Evolutionary conservation across 2,113 vertebrate genomes (phyloP).

Genomic region (Lepidothrix coronata): DNA sequence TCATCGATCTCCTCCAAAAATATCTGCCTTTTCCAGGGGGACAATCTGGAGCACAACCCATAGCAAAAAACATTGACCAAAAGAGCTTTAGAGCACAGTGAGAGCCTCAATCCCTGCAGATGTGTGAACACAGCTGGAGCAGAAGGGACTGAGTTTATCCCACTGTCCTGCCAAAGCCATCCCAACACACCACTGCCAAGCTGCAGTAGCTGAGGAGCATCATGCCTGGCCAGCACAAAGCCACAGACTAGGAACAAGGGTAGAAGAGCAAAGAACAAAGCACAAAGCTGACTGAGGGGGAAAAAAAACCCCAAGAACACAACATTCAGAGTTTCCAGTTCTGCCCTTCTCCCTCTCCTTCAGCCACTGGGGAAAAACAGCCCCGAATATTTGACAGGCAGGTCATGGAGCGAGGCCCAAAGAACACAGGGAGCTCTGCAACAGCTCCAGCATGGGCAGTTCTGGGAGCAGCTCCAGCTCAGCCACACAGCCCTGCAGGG

Average conservation of each 20-base stretch:
- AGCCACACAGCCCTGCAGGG: accelerated
- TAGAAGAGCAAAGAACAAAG: neutral
- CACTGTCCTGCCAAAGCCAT: neutral
- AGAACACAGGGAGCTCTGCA: neutral
- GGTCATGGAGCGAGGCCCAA: neutral
- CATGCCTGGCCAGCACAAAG: neutral
- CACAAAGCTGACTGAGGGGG: neutral
- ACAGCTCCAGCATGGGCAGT: accelerated
- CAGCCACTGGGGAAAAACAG: neutral
- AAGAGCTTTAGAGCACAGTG: neutral
- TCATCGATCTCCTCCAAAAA: conserved; percentile 42
- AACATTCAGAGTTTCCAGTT: neutral
- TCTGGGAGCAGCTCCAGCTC: neutral
- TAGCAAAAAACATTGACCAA: accelerated
- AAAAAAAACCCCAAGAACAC: neutral
- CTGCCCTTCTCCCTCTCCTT: neutral
- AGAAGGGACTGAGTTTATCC: neutral
- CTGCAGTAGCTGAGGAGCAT: neutral
- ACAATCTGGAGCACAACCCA: neutral
- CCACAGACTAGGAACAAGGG: neutral
- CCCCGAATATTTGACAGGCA: neutral
- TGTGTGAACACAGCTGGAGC: neutral
- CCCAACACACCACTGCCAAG: neutral
- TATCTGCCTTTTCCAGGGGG: neutral
- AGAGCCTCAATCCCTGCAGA: neutral